phyloP scores from a whole-genome alignment of 2,888 invertebrate genomes.

The Cybosia mesomella region DNA sequence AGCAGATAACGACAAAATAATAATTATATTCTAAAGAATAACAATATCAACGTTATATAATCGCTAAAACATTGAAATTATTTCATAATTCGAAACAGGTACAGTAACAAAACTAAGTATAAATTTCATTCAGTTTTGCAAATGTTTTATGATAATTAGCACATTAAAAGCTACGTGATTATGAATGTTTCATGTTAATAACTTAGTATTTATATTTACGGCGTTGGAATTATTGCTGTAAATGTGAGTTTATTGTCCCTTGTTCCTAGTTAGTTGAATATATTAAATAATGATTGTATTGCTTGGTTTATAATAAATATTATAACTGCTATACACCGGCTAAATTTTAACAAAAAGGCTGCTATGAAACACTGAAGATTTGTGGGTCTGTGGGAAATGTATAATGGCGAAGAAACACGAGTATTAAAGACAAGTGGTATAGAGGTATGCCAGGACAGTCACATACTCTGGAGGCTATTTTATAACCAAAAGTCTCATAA shows the following conservation, averaged over 20 bases:
- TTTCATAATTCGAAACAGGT: slow-evolving; percentile 1
- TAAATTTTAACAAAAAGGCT: neutral
- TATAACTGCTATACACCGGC: neutral
- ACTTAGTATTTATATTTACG: neutral
- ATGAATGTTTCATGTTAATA: slow-evolving; percentile 12
- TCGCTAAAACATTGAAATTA: neutral
- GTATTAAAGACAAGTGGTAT: no score
- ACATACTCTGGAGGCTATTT: no score
- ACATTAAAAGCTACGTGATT: slow-evolving; percentile 20
- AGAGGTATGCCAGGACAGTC: no score
- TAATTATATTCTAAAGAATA: neutral
- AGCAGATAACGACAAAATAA: neutral
- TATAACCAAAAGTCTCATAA: no score
- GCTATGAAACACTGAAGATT: neutral
- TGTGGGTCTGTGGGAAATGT: neutral
- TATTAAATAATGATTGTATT: neutral
- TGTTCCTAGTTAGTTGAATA: neutral
- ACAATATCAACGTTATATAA: neutral
- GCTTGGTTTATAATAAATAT: neutral
- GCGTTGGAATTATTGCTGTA: neutral
- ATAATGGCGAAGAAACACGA: neutral
- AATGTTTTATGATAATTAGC: slow-evolving; percentile 26
- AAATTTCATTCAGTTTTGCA: slow-evolving; percentile 7
- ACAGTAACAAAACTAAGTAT: slow-evolving; percentile 6
- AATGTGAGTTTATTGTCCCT: neutral